Percentiles rank a stretch among this genome's conserved stretches.
phyloP scores from a whole-genome alignment of 1,140 invertebrate species.

The Drosophila takahashii region DNA sequence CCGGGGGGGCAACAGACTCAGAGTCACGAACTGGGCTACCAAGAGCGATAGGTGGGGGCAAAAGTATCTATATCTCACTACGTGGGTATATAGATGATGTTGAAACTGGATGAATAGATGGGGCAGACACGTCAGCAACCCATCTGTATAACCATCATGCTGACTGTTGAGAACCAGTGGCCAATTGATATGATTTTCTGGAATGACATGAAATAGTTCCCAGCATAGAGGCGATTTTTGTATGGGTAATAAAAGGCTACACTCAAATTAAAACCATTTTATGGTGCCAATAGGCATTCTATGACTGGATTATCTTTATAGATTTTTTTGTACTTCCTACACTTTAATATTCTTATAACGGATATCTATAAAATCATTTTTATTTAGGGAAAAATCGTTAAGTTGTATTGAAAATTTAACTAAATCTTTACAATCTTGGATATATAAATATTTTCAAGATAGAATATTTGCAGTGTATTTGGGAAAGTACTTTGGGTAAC shows the following conservation, averaged over 20 bases:
- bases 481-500: not conserved
- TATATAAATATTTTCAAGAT: too few species aligned
- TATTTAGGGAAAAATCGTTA: too few species aligned
- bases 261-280: too few species aligned
- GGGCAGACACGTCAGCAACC: conserved; percentile 34
- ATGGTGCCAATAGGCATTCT: too few species aligned
- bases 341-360: too few species aligned
- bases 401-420: too few species aligned
- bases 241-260: conserved; percentile 1
- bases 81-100: not conserved
- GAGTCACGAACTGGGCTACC: conserved; percentile 16
- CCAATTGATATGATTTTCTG: conserved; percentile 61
- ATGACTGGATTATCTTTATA: too few species aligned
- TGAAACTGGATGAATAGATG: not conserved
- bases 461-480: too few species aligned
- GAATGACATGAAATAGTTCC: conserved; percentile 38
- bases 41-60: not conserved
- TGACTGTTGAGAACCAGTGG: conserved; percentile 35
- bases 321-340: too few species aligned
- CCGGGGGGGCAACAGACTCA: conserved; percentile 10
- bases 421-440: too few species aligned
- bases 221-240: not conserved
- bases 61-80: not conserved
- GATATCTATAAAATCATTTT: too few species aligned
- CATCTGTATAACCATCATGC: conserved; percentile 27